phyloP scores from a whole-genome alignment of 2,113 vertebrate genomes.

The Poeciliopsis occidentalis region DNA sequence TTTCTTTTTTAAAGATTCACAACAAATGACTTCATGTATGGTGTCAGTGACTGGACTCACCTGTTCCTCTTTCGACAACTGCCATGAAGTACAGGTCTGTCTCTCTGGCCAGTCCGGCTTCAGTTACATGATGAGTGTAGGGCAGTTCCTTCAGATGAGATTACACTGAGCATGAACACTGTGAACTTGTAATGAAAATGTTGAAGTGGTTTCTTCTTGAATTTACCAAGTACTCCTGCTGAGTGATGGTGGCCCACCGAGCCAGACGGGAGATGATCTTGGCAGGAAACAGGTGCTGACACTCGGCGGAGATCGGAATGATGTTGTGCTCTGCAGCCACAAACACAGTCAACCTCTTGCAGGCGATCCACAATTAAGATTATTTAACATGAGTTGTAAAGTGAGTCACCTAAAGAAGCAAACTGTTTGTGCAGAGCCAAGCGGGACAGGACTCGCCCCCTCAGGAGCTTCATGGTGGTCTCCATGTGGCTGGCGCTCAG shows the following conservation, averaged over 20 bases:
- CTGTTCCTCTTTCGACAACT: constrained; percentile 93
- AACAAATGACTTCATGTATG: not conserved
- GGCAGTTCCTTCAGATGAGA: constrained; percentile 81
- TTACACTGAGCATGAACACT: not conserved
- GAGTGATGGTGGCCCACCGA: constrained; percentile 86
- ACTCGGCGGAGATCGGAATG: constrained; percentile 89
- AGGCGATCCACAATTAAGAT: not conserved
- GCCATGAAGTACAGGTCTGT: constrained; percentile 91
- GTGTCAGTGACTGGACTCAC: constrained; percentile 59
- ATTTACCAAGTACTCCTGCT: constrained; percentile 88
- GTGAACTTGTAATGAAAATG: not conserved
- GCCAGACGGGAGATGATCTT: constrained; percentile 92
- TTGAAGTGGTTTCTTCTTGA: not conserved
- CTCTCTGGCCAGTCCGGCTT: constrained; percentile 87
- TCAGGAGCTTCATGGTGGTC: constrained; percentile 90
- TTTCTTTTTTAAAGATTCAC: not conserved
- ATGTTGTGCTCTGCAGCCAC: constrained; percentile 87
- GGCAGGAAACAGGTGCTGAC: constrained; percentile 92
- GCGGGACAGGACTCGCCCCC: constrained; percentile 88
- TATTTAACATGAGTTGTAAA: constrained; percentile 8
- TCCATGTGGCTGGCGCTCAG: constrained; percentile 98
- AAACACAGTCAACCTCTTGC: constrained; percentile 10
- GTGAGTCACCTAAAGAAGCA: constrained; percentile 85
- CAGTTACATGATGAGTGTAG: constrained; percentile 87
- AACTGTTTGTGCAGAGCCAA: constrained; percentile 96